These are phyloP conservation scores for Echinometra lucunter DNA, from an alignment of 53 echinoderm and acorn worm species.

Conservation along the genomic window DNA sequence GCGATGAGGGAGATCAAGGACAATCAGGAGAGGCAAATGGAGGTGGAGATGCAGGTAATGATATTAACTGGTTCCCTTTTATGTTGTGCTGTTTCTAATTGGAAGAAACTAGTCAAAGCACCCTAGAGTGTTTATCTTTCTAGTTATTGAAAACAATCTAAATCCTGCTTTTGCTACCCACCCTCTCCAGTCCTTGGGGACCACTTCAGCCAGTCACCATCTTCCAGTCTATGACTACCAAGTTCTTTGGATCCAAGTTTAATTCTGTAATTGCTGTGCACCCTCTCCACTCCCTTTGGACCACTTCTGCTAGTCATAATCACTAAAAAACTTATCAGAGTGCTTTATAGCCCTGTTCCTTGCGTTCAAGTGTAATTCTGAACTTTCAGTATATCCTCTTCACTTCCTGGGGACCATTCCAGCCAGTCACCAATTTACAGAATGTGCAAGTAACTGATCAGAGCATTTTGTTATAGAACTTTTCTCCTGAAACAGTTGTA, in stretches of 20 bases:
- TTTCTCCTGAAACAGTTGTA: no score
- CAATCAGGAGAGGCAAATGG: not conserved
- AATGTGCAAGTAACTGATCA: not conserved
- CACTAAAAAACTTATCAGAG: not conserved
- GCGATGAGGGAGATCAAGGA: not conserved
- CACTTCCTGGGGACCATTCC: not conserved
- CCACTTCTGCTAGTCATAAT: not conserved
- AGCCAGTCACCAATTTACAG: not conserved
- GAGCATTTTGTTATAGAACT: no score
- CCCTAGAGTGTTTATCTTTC: not conserved
- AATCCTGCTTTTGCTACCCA: not conserved
- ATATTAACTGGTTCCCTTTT: slow-evolving; percentile 9
- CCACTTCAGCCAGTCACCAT: not conserved
- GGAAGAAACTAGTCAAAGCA: not conserved
- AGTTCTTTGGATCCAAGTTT: not conserved
- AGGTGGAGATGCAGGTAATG: not conserved
- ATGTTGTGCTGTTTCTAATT: not conserved
- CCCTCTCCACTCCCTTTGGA: not conserved
- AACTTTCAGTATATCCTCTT: not conserved
- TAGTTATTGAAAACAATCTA: not conserved
- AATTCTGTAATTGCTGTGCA: not conserved
- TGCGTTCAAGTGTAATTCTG: not conserved
- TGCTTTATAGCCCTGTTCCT: not conserved
- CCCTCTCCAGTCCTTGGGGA: not conserved
- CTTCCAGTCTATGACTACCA: not conserved